Percentiles rank a stretch among this genome's conserved stretches.
phyloP scores from a whole-genome alignment of 2,888 invertebrate species.

The Ormyrus thymus region DNA sequence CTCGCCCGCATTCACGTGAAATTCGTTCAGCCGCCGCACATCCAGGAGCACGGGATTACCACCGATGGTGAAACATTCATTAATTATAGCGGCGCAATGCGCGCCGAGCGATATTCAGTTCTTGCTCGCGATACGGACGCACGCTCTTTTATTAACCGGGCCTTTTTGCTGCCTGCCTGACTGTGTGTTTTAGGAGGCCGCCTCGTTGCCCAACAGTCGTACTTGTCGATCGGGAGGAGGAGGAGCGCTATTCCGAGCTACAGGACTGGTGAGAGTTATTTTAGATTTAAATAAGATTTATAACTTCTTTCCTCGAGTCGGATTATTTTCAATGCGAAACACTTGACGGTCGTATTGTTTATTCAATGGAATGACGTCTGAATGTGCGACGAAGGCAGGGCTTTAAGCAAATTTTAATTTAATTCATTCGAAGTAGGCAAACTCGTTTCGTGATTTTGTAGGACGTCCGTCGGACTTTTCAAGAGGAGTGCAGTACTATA shows the following conservation, averaged over 20 bases:
- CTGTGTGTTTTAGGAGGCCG: slow-evolving; percentile 61
- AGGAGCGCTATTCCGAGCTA: slow-evolving; percentile 48
- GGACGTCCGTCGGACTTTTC: not conserved
- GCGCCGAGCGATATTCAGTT: too few species aligned
- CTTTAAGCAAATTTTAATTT: too few species aligned
- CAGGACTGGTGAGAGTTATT: slow-evolving; percentile 9
- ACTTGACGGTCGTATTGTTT: too few species aligned
- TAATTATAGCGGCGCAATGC: not conserved
- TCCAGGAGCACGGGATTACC: slow-evolving; percentile 68
- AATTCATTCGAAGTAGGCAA: too few species aligned
- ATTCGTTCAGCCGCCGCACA: slow-evolving; percentile 69
- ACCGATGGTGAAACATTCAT: slow-evolving; percentile 65
- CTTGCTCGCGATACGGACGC: too few species aligned
- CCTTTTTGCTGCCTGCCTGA: not conserved
- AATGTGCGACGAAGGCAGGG: too few species aligned
- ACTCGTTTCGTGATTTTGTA: not conserved
- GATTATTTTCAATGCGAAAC: too few species aligned
- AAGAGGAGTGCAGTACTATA: not conserved
- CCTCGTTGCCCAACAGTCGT: slow-evolving; percentile 67
- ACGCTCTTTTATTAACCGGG: not conserved
- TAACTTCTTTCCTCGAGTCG: too few species aligned
- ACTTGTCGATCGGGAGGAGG: slow-evolving; percentile 67
- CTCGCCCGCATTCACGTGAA: slow-evolving; percentile 69
- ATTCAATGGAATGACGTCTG: too few species aligned
- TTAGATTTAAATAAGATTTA: too few species aligned